phyloP scores from a whole-genome alignment of 2,797 vertebrate species.

The Acrossocheilus fasciatus region DNA sequence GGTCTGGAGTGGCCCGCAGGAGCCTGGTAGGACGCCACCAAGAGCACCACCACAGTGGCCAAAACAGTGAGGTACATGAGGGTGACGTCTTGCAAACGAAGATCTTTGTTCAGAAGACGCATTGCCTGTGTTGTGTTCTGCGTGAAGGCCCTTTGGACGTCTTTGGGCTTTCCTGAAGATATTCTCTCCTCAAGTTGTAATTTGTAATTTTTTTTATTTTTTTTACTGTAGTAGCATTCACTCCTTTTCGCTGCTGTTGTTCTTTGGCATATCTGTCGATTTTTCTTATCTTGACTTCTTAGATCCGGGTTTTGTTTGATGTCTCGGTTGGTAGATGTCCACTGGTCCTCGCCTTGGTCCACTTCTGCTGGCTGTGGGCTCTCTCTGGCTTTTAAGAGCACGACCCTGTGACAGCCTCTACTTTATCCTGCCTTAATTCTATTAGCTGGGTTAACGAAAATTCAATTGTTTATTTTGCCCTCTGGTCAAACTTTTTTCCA shows the following conservation, averaged over 20 bases:
- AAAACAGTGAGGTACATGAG: constrained; percentile 90
- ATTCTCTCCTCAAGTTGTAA: background rate
- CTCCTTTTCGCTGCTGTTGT: background rate
- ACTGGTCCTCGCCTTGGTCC: background rate
- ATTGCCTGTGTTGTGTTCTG: constrained; percentile 54
- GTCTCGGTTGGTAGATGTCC: constrained; percentile 4
- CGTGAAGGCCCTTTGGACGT: background rate
- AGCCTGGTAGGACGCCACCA: constrained; percentile 90
- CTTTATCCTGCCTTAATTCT: constrained; percentile 81
- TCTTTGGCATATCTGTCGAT: background rate
- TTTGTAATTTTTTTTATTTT: too few species aligned
- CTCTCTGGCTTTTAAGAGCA: constrained; percentile 81
- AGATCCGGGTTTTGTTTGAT: background rate
- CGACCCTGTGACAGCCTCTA: constrained; percentile 73
- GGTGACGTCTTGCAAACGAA: constrained; percentile 83
- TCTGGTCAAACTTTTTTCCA: constrained; percentile 77
- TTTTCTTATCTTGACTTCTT: background rate
- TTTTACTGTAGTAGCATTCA: background rate
- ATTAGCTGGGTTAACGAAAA: constrained; percentile 90
- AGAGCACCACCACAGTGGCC: constrained; percentile 86
- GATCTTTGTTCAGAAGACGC: constrained; percentile 75
- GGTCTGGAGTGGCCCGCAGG: constrained; percentile 55
- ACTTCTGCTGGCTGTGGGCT: constrained; percentile 33
- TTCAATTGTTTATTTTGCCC: constrained; percentile 86
- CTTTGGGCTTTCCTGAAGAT: background rate